Percentiles rank a stretch among this genome's conserved stretches.
These are phyloP conservation scores for Patella caerulea DNA, from an alignment of 2,888 invertebrate species.

Conservation along the genomic window DNA sequence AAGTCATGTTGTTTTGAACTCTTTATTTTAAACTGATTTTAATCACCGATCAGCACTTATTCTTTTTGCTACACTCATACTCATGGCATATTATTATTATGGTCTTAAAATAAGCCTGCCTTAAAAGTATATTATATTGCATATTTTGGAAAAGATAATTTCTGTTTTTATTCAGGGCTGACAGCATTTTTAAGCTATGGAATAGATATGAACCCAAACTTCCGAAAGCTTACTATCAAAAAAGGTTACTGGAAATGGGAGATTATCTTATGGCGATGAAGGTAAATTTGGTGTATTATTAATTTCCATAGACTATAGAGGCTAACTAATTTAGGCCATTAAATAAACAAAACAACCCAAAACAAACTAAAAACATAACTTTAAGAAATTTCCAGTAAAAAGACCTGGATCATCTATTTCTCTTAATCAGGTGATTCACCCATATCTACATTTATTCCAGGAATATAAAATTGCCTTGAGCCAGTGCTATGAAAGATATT, in stretches of 20 bases:
- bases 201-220: slow-evolving; percentile 69
- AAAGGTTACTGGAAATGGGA: slow-evolving; percentile 68
- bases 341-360: too few species aligned
- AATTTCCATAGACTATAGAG: too few species aligned
- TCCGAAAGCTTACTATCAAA: slow-evolving; percentile 61
- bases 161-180: slow-evolving; percentile 53
- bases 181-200: slow-evolving; percentile 69
- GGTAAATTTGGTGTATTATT: slow-evolving; percentile 42
- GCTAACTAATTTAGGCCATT: too few species aligned
- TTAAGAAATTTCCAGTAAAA: background rate
- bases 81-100: too few species aligned
- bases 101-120: too few species aligned
- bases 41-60: too few species aligned
- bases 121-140: background rate
- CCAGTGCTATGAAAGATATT: slow-evolving; percentile 70
- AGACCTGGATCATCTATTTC: background rate
- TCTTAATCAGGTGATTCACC: background rate
- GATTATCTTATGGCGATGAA: slow-evolving; percentile 67
- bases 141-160: background rate
- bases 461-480: slow-evolving; percentile 68
- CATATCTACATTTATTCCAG: slow-evolving; percentile 39
- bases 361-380: too few species aligned
- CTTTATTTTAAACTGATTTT: too few species aligned
- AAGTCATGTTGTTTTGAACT: too few species aligned
- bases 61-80: too few species aligned